Evolutionary conservation across 2,113 vertebrate species (phyloP), one percentile per base, ranked within the genome.

Genomic region (Sinocyclocheilus maitianheensis): DNA sequence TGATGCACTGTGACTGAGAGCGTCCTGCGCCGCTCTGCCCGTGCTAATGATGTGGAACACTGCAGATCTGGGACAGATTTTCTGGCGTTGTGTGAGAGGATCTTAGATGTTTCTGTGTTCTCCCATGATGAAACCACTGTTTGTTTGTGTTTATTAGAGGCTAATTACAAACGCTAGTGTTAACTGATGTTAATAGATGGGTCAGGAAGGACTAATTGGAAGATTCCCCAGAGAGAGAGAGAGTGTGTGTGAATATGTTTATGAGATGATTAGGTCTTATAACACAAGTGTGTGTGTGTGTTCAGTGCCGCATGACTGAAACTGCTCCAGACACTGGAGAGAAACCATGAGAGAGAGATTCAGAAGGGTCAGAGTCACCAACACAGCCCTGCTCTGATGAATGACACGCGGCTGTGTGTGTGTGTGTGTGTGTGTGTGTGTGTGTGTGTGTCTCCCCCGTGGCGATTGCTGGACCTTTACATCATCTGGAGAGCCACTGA

Each of bases 401-500:
- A 69, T 3, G 5, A 16, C 13, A 69, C 13, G 5, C 63, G 24
- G n/a, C 11, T 14, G 4, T 5, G 26, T 26, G 26, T 26, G 26
- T 26, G 26, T 12, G 8, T 60, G 55, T 22, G 55, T 22, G 58
- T 9, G 1, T 30, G 24, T 14, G n/a, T 65, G 62, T 81, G 79
- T 67, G 79, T 43, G 58, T 46, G 79, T 46, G 10, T 65, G 60
- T 10, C 2, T 30, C 30, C 2, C 30, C 30, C 1, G 51, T 62
- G 63, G 51, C 71, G 58, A 65, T 91, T 91, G 85, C 90, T 77
- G 80, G 84, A 77, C 77, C 71, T 89, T 91, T 90, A 84, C 89
- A 89, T 87, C 90, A 91, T 89, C 75, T 77, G 13, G 22, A 26
- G 67, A 43, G 77, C 43, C 83, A n/a, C 40, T 75, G 53, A 34